Conservation (phyloP, 2,888 invertebrate genomes). For the Melieria omissa region DNA sequence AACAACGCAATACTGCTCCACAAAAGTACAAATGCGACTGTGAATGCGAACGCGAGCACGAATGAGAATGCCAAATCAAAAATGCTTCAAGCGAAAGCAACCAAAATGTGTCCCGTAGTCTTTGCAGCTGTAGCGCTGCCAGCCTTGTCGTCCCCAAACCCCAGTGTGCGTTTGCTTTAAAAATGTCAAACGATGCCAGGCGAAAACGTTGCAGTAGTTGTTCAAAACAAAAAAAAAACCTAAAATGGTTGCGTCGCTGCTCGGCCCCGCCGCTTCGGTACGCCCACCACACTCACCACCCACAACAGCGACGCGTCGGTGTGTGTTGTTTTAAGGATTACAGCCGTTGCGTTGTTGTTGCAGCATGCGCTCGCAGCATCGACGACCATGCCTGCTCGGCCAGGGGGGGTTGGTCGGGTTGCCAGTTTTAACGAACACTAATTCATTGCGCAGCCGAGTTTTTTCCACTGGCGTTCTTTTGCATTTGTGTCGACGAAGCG, state of each 20-base stretch:
- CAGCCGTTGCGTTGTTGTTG: conserved; percentile 17
- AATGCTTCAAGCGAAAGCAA: conserved; percentile 14
- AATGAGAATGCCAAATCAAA: conserved; percentile 33
- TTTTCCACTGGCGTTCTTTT: conserved; percentile 16
- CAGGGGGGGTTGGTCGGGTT: conserved; percentile 30
- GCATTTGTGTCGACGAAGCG: conserved; percentile 17
- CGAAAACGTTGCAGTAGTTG: too few species aligned
- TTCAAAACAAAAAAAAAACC: too few species aligned
- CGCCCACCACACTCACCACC: conserved; percentile 38
- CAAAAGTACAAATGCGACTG: conserved; percentile 34
- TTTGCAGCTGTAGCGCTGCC: too few species aligned
- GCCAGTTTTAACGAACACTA: conserved; percentile 58
- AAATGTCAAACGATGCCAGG: conserved; percentile 1
- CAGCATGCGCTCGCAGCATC: conserved; percentile 7
- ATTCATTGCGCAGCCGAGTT: conserved; percentile 58
- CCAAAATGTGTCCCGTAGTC: neutral
- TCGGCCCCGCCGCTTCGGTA: conserved; percentile 25
- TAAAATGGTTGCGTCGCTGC: conserved; percentile 4
- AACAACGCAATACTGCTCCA: conserved; percentile 19
- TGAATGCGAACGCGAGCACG: too few species aligned
- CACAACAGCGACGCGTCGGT: conserved; percentile 14
- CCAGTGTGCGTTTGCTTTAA: neutral
- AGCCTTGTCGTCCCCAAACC: neutral
- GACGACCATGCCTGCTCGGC: too few species aligned
- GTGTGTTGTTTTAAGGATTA: conserved; percentile 23